These are phyloP conservation scores for Geopemphigus sp. DNA, from an alignment of 1,140 invertebrate species.

Conservation along the genomic window DNA sequence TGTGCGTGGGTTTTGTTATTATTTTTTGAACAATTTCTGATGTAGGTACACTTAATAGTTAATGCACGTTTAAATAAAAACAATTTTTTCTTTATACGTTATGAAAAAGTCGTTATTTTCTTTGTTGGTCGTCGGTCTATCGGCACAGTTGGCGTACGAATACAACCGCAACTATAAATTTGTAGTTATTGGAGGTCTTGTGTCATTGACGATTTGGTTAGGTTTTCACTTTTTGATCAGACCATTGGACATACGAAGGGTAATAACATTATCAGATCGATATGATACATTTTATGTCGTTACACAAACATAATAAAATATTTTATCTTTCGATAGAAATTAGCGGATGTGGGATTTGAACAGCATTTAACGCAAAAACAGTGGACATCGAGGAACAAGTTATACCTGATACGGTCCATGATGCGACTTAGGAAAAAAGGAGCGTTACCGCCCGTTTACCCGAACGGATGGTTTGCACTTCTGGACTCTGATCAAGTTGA, in stretches of 20 bases:
- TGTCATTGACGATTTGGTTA: neutral
- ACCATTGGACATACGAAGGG: constrained; percentile 34
- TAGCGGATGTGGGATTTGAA: constrained; percentile 59
- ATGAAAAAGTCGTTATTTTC: neutral
- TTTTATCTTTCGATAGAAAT: constrained; percentile 52
- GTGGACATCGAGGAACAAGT: constrained; percentile 33
- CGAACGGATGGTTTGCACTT: constrained; percentile 86
- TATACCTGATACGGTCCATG: constrained; percentile 50
- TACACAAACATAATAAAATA: neutral
- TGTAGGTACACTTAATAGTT: neutral
- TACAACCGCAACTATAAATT: neutral
- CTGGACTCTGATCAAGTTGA: constrained; percentile 68
- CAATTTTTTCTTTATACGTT: neutral
- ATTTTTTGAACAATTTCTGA: neutral
- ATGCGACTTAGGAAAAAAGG: constrained; percentile 57
- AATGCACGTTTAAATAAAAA: neutral
- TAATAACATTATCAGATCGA: neutral
- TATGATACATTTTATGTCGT: neutral
- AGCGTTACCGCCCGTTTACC: constrained; percentile 76
- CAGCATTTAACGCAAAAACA: constrained; percentile 51
- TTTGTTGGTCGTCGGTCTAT: neutral
- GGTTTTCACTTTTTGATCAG: constrained; percentile 6
- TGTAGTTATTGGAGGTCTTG: neutral
- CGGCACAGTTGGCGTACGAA: neutral
- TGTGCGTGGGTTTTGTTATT: neutral